Conservation (phyloP, 2,113 vertebrate species). For the Cynopterus brachyotis region DNA sequence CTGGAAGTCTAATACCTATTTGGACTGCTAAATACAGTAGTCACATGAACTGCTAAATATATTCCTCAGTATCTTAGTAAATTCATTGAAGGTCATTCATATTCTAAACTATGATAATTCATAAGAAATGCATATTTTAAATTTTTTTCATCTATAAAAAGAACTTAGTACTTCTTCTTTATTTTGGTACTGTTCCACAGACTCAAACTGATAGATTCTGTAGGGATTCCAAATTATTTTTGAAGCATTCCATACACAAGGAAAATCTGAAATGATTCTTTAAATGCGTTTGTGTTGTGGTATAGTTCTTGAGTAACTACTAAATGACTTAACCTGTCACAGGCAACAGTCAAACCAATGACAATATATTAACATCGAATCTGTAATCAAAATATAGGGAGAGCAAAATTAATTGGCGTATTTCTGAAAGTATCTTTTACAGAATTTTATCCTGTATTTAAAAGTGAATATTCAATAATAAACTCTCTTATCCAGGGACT, state of each 20-base stretch:
- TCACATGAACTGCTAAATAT: not conserved
- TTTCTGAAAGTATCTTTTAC: conserved; percentile 41
- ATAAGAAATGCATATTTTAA: conserved; percentile 23
- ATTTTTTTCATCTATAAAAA: not conserved
- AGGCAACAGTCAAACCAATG: not conserved
- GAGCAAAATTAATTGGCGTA: not conserved
- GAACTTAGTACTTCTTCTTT: not conserved
- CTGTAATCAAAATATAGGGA: not conserved
- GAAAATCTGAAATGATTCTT: not conserved
- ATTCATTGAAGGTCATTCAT: not conserved
- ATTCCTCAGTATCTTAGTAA: not conserved
- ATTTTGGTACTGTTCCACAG: not conserved
- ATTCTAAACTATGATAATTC: conserved; percentile 24
- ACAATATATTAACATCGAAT: not conserved
- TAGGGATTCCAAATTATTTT: conserved; percentile 31
- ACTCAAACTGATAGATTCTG: not conserved
- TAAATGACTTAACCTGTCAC: not conserved
- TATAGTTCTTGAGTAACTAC: not conserved
- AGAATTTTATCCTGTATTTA: conserved; percentile 30
- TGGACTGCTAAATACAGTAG: not conserved
- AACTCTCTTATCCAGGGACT: not conserved
- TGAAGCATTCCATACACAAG: not conserved
- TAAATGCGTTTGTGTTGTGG: not conserved
- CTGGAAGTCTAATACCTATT: not conserved
- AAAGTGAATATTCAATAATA: not conserved